These are phyloP conservation scores for Cetonia aurata DNA, from an alignment of 2,888 invertebrate species.

Conservation along the genomic window DNA sequence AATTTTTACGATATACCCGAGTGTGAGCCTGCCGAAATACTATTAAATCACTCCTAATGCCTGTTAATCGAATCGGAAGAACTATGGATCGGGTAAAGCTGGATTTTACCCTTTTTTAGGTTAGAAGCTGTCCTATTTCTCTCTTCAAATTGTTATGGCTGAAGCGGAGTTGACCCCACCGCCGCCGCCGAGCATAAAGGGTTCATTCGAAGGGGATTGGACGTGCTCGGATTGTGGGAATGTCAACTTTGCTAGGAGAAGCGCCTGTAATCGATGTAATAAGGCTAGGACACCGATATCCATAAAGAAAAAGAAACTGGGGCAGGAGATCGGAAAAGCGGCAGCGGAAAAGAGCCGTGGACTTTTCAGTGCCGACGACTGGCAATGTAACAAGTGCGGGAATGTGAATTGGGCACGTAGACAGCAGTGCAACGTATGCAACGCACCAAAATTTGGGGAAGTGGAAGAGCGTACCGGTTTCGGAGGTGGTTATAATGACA, in stretches of 20 bases:
- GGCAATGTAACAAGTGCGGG: constrained; percentile 99
- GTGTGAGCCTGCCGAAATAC: constrained; percentile 4
- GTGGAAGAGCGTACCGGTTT: constrained; percentile 85
- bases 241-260: constrained; percentile 93
- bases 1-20: background rate
- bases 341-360: constrained; percentile 98
- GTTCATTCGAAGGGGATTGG: constrained; percentile 72
- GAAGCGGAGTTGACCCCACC: constrained; percentile 61
- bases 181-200: constrained; percentile 60
- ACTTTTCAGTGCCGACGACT: constrained; percentile 97
- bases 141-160: constrained; percentile 57
- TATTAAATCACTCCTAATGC: background rate
- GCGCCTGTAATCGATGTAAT: constrained; percentile 92
- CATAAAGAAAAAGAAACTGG: constrained; percentile 84
- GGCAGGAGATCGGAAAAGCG: constrained; percentile 97
- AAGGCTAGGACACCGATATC: constrained; percentile 72
- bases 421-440: constrained; percentile 97
- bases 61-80: too few relatives aligned
- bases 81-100: background rate
- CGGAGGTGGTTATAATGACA: constrained; percentile 94
- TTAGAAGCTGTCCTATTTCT: constrained; percentile 11
- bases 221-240: constrained; percentile 87
- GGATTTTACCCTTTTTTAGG: constrained; percentile 38
- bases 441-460: constrained; percentile 97
- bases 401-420: constrained; percentile 99